phyloP scores from a whole-genome alignment of 2,113 vertebrate species.

The Symphodus melops region DNA sequence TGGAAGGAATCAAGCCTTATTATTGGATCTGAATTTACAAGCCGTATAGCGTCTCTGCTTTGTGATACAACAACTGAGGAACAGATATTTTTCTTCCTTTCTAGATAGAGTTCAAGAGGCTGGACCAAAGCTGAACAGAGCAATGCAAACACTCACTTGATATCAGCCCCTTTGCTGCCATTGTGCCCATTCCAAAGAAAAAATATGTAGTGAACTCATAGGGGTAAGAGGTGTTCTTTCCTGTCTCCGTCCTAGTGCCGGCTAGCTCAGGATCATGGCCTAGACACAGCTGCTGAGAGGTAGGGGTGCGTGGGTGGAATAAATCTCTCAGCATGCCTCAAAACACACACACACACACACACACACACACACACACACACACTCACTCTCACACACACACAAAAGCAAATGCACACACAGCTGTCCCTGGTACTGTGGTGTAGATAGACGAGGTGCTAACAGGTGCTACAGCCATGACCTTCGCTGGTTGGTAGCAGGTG shows the following conservation, averaged over 20 bases:
- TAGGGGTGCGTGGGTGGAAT: conserved; percentile 78
- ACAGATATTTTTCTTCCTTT: conserved; percentile 41
- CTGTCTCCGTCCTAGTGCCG: conserved; percentile 70
- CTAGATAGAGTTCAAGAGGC: conserved; percentile 52
- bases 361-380: conserved; percentile 34
- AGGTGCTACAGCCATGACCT: conserved; percentile 81
- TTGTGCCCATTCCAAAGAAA: conserved; percentile 72
- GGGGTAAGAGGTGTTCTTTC: conserved; percentile 70
- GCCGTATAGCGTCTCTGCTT: conserved; percentile 52
- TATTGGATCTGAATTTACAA: conserved; percentile 61
- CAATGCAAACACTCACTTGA: conserved; percentile 50
- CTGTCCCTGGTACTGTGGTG: conserved; percentile 79
- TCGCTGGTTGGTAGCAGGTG: conserved; percentile 80
- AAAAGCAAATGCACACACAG: conserved; percentile 76
- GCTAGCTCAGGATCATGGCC: conserved; percentile 69
- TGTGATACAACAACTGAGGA: conserved; percentile 46
- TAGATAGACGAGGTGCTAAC: conserved; percentile 83
- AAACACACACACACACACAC: conserved; percentile 60
- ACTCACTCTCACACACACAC: conserved; percentile 49
- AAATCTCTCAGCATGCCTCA: conserved; percentile 78
- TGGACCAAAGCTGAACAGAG: conserved; percentile 68
- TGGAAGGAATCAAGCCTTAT: conserved; percentile 54
- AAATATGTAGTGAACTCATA: conserved; percentile 68
- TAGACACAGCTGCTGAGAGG: conserved; percentile 81
- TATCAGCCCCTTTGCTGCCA: conserved; percentile 56